These are phyloP conservation scores for Megatriorchis doriae DNA, from an alignment of 2,113 vertebrate species.

Conservation along the genomic window DNA sequence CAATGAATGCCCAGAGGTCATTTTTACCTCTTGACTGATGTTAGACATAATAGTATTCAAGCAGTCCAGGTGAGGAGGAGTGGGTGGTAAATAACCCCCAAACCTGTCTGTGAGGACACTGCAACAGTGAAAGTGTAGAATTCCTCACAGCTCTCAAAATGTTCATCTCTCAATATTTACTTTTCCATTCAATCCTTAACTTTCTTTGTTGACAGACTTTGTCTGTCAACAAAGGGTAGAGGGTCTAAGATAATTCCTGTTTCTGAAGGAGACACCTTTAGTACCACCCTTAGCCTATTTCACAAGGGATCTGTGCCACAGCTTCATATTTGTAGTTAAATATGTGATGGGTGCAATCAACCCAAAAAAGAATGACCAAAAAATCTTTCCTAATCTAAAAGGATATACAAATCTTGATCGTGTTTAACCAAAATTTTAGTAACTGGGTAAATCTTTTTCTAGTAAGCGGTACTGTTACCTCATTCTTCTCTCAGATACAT, in stretches of 20 bases:
- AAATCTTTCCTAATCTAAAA: background rate
- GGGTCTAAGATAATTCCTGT: background rate
- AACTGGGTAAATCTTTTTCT: background rate
- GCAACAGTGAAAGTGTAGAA: background rate
- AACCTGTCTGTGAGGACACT: background rate
- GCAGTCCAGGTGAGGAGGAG: background rate
- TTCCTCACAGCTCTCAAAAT: background rate
- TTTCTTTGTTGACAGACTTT: background rate
- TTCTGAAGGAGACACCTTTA: background rate
- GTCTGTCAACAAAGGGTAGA: background rate
- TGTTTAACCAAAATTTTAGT: background rate
- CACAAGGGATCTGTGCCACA: background rate
- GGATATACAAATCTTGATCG: background rate
- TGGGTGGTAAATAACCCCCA: background rate
- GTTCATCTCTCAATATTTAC: background rate
- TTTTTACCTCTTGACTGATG: background rate
- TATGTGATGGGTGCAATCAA: background rate
- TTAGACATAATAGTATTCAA: background rate
- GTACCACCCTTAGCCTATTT: background rate
- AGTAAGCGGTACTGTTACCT: background rate
- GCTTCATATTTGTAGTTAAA: background rate
- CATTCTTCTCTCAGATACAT: background rate
- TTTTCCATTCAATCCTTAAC: background rate
- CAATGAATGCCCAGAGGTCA: background rate
- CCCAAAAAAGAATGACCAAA: background rate